A percentile compares a stretch with the other conserved stretches of the same genome.
phyloP scores from a whole-genome alignment of 2,113 vertebrate genomes.

The Cyprinus carpio region DNA sequence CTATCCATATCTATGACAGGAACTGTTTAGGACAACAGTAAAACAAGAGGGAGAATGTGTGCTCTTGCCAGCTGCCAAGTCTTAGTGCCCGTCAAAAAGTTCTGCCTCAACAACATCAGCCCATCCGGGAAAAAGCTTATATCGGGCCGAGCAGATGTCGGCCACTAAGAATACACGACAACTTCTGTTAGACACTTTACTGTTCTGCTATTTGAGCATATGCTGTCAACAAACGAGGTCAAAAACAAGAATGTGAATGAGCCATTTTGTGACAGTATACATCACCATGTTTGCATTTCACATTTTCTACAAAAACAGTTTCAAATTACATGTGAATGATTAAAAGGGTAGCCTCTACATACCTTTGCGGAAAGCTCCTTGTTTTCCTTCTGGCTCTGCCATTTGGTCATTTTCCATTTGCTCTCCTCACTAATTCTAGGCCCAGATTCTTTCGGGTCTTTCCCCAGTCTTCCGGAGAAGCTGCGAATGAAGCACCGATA shows the following conservation, averaged over 20 bases:
- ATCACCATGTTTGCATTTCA: neutral
- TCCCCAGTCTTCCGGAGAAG: slow-evolving; percentile 73
- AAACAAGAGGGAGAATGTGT: too few relatives aligned
- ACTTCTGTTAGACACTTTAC: neutral
- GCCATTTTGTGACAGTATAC: neutral
- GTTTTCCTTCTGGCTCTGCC: slow-evolving; percentile 92
- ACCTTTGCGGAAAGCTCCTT: slow-evolving; percentile 79
- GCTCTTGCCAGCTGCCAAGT: too few relatives aligned
- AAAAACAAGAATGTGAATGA: neutral
- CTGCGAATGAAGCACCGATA: slow-evolving; percentile 57
- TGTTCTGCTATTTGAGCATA: neutral
- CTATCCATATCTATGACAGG: too few relatives aligned
- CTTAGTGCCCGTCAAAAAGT: too few relatives aligned
- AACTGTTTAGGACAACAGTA: too few relatives aligned
- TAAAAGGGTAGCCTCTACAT: neutral
- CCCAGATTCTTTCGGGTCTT: slow-evolving; percentile 85
- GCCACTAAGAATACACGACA: too few relatives aligned
- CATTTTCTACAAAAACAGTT: neutral
- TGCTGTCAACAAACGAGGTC: neutral
- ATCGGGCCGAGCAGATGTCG: too few relatives aligned
- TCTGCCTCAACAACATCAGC: too few relatives aligned
- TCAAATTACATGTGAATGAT: slow-evolving; percentile 6
- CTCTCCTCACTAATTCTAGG: slow-evolving; percentile 89
- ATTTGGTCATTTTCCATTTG: slow-evolving; percentile 91
- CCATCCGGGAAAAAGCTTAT: too few relatives aligned